Percentiles rank a stretch among this genome's conserved stretches.
These are phyloP conservation scores for Parasteatoda tepidariorum DNA, from an alignment of 1,140 invertebrate genomes.

Conservation along the genomic window DNA sequence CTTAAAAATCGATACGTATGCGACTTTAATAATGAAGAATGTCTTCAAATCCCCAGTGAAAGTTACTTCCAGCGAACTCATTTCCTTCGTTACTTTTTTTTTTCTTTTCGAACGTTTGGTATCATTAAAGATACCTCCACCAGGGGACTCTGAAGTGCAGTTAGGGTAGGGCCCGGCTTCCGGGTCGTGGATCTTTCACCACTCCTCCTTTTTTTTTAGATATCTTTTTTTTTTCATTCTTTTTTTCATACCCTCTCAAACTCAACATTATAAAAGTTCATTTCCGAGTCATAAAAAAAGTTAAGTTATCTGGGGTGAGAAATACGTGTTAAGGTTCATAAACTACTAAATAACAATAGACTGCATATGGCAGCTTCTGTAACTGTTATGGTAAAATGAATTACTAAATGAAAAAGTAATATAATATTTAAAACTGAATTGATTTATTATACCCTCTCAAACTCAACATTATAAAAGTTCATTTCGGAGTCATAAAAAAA, in stretches of 20 bases:
- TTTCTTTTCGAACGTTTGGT: constrained; percentile 1
- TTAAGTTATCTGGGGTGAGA: not conserved
- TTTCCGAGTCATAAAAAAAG: constrained; percentile 9
- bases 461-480: constrained; percentile 21
- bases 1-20: constrained; percentile 13
- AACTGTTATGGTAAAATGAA: too few relatives aligned
- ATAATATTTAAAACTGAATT: too few relatives aligned
- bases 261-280: constrained; percentile 24
- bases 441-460: not conserved
- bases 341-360: not conserved
- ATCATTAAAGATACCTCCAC: constrained; percentile 46
- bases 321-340: not conserved
- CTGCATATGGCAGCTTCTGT: too few relatives aligned
- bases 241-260: not conserved
- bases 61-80: not conserved
- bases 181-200: constrained; percentile 17
- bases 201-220: not conserved
- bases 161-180: constrained; percentile 32
- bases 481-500: constrained; percentile 12
- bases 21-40: constrained; percentile 38
- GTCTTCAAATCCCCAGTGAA: not conserved
- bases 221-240: not conserved
- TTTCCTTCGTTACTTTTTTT: constrained; percentile 25
- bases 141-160: constrained; percentile 43
- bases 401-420: too few relatives aligned